Base-by-base conservation (phyloP, 2,888 invertebrate species). In the Tridacna gigas region DNA sequence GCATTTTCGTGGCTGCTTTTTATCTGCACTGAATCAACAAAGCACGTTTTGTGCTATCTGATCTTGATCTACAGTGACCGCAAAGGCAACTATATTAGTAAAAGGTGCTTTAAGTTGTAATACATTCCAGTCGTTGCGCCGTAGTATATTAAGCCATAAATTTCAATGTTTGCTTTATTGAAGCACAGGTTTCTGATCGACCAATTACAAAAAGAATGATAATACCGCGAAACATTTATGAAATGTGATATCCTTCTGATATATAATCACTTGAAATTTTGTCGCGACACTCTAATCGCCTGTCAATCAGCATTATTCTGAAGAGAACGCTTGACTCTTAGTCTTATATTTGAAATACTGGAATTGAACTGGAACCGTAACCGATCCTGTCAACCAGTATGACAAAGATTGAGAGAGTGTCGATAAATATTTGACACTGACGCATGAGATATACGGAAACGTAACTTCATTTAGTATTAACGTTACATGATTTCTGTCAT, bases 271-370 rank as follows among this genome's bases (percentile, higher is more conserved):
- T 69, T 67, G 22, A 69, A 69, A 22, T 45, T 47, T 56, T 82
- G 82, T 77, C 82, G 82, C 82, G 82, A 74, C 82, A 60, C 37
- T 74, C 47, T 67, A 82, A 82, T 82, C 82, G 66, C 47, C 66
- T 82, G 82, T 82, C 82, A 82, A 63, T 82, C 79, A 74, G 18
- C 15, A 60, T 60, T 74, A 74, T 74, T 22, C 26, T 51, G 26
- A 60, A 28, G 60, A 25, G 51, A n/a, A 22, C 71, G 47, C 71
- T 71, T n/a, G 48, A 15, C 22, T 47, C 22, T 20, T 25, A 71
- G 47, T 9, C 4, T 71, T 28, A 7, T 13, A 15, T n/a, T 9
- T 48, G 47, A 71, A 47, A 71, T 12, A 9, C 28, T 20, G 28
- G 66, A 66, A 66, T 37, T 37, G 66, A 66, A 22, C 66, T 66